Evolutionary conservation across 2,888 invertebrate genomes (phyloP), one percentile per base, ranked within the genome.

Genomic region (Tupiocoris notatus): DNA sequence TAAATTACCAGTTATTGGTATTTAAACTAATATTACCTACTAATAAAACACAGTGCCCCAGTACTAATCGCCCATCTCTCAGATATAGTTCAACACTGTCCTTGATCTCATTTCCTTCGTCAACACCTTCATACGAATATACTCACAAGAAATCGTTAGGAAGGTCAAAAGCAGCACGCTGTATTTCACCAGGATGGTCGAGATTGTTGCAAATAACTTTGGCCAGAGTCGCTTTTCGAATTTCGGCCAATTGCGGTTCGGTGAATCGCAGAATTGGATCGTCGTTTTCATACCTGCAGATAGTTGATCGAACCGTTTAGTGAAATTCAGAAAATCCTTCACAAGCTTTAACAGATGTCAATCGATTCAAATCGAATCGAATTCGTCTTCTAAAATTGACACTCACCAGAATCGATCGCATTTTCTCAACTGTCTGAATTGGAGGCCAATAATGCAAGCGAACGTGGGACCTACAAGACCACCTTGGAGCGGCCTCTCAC

Each of bases 391-490:
- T 63, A 22, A 59, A 18, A 9, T 73, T 16, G 17, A 23, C 22
- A 80, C 86, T 86, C 82, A 90, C 95, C 96, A 98, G 86, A 92
- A 97, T 81, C 98, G 87, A 86, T 98, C 98, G 82, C 98, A 98
- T 82, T 94, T 94, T 80, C 95, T 89, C 68, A 94, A 85, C 82
- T 94, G 93, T 73, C 93, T 87, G 86, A 97, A 97, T 85, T 98
- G 98, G 70, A 94, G 93, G 73, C 95, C 97, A 81, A 98, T 95
- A 81, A 98, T 92, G 83, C 95, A 92, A 16, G 95, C 96, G 82
- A 98, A 92, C 0, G 97, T 97, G 0, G 97, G 97, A 1, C 98
- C 98, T 0, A 98, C 93, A 0, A 95, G 85, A 3, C 95, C 96
- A 3, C 97, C 97, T 82, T 93, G 93, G 3, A 82, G 80, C 9